phyloP scores from a whole-genome alignment of 2,888 invertebrate species.

The Sicus ferrugineus region DNA sequence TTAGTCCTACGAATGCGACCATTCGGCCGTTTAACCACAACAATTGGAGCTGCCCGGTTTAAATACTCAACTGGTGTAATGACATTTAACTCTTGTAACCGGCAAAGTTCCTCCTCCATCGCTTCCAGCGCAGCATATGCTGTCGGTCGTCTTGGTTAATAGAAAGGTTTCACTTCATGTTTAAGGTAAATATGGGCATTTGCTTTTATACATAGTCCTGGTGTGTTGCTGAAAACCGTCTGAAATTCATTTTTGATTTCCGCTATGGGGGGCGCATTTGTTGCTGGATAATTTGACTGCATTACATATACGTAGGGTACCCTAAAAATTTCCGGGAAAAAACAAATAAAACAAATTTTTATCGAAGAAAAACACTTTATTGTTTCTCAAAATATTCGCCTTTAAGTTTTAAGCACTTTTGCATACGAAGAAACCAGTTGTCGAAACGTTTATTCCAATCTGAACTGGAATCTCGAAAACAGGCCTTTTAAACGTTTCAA shows the following conservation, averaged over 20 bases:
- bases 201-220: conserved; percentile 5
- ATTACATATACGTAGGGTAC: background rate
- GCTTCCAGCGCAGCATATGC: conserved; percentile 37
- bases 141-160: conserved; percentile 38
- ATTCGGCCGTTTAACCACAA: conserved; percentile 34
- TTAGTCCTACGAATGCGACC: conserved; percentile 37
- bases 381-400: no score
- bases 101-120: conserved; percentile 35
- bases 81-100: conserved; percentile 34
- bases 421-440: no score
- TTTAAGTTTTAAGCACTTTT: no score
- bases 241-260: conserved; percentile 14
- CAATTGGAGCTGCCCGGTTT: conserved; percentile 42
- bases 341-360: no score
- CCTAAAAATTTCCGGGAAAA: no score
- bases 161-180: conserved; percentile 23
- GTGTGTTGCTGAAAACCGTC: background rate
- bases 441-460: no score
- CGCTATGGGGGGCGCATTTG: background rate
- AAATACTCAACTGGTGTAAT: conserved; percentile 38
- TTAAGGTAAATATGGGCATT: background rate
- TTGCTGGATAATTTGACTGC: background rate
- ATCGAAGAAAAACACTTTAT: no score
- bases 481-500: no score
- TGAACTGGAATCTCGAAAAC: no score